phyloP scores from a whole-genome alignment of 2,113 vertebrate genomes.

The Grammomys dolichurus region DNA sequence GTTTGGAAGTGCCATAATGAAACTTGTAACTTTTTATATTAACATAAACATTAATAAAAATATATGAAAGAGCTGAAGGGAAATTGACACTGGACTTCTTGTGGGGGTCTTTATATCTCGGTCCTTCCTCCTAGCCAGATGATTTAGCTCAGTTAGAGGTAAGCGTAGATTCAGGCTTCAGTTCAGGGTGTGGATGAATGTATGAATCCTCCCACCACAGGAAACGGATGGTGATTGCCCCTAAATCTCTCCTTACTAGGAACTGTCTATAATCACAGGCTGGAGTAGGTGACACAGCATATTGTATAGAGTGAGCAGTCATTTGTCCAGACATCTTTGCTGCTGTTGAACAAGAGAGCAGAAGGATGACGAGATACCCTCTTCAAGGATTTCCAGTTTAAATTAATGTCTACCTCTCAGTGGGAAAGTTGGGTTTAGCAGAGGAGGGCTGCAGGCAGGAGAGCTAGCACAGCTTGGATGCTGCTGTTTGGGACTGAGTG shows the following conservation, averaged over 20 bases:
- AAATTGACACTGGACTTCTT: background rate
- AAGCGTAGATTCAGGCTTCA: background rate
- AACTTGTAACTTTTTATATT: background rate
- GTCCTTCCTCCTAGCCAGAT: background rate
- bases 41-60: background rate
- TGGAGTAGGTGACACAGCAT: background rate
- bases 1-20: background rate
- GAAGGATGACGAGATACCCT: background rate
- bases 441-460: background rate
- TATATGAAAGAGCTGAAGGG: conserved; percentile 16
- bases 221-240: background rate
- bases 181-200: background rate
- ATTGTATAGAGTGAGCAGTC: background rate
- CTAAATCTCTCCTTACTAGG: background rate
- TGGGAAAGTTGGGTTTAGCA: background rate
- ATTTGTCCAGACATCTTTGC: background rate
- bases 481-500: background rate
- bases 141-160: background rate
- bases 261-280: background rate
- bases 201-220: background rate
- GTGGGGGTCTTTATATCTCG: background rate
- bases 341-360: conserved; percentile 12
- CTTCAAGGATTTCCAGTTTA: background rate
- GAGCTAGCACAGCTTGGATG: background rate
- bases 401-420: background rate